phyloP scores from a whole-genome alignment of 2,888 invertebrate genomes.

The Zeuzera pyrina region DNA sequence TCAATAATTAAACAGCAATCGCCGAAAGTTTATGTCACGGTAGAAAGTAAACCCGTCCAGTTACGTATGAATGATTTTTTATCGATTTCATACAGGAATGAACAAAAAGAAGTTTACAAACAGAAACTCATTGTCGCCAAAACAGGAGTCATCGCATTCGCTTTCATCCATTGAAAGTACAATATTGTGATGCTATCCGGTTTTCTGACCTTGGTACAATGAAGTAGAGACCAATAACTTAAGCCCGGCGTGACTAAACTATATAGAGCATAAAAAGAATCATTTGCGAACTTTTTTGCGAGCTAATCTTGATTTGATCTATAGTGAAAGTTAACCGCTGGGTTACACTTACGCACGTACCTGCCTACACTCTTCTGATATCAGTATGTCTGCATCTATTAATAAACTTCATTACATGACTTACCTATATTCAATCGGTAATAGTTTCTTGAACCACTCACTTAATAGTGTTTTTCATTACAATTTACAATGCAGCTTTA shows the following conservation, averaged over 20 bases:
- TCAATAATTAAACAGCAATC: conserved; percentile 34
- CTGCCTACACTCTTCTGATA: not conserved
- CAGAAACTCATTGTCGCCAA: conserved; percentile 65
- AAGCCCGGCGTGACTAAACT: conserved; percentile 38
- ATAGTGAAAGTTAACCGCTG: conserved; percentile 48
- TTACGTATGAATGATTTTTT: conserved; percentile 53
- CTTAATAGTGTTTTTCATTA: too few relatives aligned
- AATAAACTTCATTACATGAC: conserved; percentile 11
- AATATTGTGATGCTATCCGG: conserved; percentile 48
- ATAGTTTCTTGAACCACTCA: too few relatives aligned
- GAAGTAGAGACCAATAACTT: conserved; percentile 26
- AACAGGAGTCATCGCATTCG: conserved; percentile 53
- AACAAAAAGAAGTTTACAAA: conserved; percentile 60
- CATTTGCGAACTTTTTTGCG: conserved; percentile 47
- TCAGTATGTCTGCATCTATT: conserved; percentile 1
- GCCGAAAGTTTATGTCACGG: conserved; percentile 44
- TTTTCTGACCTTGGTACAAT: conserved; percentile 60
- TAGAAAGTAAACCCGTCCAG: conserved; percentile 61
- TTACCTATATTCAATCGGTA: too few relatives aligned
- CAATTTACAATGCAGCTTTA: too few relatives aligned
- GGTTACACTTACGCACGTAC: conserved; percentile 19
- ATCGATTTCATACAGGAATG: conserved; percentile 55
- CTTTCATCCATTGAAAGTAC: conserved; percentile 62
- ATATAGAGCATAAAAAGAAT: conserved; percentile 45
- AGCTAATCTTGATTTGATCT: conserved; percentile 37